phyloP scores from a whole-genome alignment of 2,888 invertebrate species.

The Podabrus alpinus region DNA sequence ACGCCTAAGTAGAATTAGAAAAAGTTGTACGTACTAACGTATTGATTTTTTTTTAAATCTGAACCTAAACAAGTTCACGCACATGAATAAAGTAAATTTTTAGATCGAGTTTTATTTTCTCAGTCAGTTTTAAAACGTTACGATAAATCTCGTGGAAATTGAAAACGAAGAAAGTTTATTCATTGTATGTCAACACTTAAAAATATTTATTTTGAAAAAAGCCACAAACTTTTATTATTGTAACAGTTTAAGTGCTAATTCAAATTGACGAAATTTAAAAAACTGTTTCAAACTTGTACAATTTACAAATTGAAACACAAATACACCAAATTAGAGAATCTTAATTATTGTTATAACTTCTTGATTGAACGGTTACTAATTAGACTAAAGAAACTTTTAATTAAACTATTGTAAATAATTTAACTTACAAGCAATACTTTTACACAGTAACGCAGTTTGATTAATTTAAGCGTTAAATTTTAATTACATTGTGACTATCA shows the following conservation, averaged over 20 bases:
- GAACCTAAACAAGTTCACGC: neutral
- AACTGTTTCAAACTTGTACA: neutral
- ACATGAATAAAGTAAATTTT: neutral
- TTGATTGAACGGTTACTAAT: neutral
- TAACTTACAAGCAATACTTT: neutral
- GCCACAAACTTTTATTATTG: neutral
- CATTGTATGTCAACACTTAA: neutral
- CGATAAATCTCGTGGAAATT: neutral
- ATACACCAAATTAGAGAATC: neutral
- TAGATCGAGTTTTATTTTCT: neutral
- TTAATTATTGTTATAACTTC: neutral
- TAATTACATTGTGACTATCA: neutral
- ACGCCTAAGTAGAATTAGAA: neutral
- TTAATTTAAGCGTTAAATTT: neutral
- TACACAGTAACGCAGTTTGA: neutral
- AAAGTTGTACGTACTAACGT: neutral
- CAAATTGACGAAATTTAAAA: neutral
- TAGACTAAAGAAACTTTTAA: neutral
- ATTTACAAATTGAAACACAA: neutral
- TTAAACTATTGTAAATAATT: neutral
- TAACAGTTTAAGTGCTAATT: neutral
- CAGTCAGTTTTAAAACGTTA: neutral
- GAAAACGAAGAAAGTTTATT: neutral
- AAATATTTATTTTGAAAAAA: neutral
- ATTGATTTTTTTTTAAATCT: neutral